Evolutionary conservation across 2,797 vertebrate species (phyloP).

Genomic region (Toxotes lorentzi): DNA sequence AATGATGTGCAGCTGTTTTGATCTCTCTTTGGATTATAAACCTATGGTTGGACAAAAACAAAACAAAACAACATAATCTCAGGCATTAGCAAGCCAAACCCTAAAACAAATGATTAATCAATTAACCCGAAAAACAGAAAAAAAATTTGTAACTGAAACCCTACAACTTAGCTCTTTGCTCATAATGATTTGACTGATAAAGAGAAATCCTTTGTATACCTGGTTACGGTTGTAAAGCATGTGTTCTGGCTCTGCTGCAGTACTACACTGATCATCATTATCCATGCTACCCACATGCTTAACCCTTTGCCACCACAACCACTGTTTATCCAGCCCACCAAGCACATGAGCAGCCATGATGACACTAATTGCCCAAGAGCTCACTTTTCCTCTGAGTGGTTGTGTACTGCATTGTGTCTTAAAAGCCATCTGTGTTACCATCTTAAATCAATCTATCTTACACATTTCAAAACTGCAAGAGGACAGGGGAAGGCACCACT

Average conservation of each 20-base stretch:
- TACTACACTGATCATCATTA: constrained; percentile 59
- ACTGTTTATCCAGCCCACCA: constrained; percentile 72
- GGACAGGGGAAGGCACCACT: constrained; percentile 51
- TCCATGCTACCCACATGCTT: constrained; percentile 63
- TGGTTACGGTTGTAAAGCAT: constrained; percentile 22
- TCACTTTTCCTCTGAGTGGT: constrained; percentile 73
- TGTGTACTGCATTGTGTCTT: constrained; percentile 61
- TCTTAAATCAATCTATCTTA: constrained; percentile 67
- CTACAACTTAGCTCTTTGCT: not conserved
- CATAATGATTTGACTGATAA: constrained; percentile 7
- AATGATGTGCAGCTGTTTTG: not conserved
- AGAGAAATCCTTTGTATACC: constrained; percentile 1
- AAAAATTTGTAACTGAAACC: not conserved
- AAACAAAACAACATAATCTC: not conserved
- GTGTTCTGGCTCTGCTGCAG: constrained; percentile 37
- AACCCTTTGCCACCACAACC: constrained; percentile 60
- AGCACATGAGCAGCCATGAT: constrained; percentile 75
- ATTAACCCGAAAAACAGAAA: not conserved
- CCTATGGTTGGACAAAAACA: not conserved
- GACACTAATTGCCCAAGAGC: constrained; percentile 75
- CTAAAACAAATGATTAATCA: not conserved
- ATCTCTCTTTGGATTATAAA: not conserved
- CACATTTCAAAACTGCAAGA: constrained; percentile 74
- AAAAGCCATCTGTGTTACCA: constrained; percentile 70
- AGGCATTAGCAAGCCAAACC: not conserved